Evolutionary conservation across 2,113 vertebrate species (phyloP), one percentile per base, ranked within the genome.

Genomic region (Nerophis lumbriciformis): DNA sequence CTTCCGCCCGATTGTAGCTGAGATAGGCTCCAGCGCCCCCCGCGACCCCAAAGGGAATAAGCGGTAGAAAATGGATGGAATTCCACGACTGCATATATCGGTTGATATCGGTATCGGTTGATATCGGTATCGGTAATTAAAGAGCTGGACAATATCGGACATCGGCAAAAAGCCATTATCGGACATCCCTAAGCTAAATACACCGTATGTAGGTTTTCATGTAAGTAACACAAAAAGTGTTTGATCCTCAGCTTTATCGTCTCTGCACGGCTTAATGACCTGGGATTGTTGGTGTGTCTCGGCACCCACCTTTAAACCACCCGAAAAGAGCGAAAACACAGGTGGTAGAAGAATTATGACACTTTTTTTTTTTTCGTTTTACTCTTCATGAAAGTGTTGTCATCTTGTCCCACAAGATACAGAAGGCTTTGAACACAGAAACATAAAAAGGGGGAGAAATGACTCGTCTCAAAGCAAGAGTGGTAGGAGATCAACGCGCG

Each of bases 371-470:
- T 59, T 55, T 19, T 44, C 12, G 58, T 44, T 73, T 75, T 71
- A 64, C 58, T 69, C 59, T 73, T 66, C 73, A 63, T 77, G 65
- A 85, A 83, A 83, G 63, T 39, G 38, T 69, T 83, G 77, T 82
- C 78, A 70, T 67, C 69, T 49, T 75, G 65, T 78, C 69, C 65
- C 63, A 51, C 55, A 73, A 68, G 72, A 69, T 66, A 64, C 66
- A 61, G 49, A 69, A 67, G 59, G 68, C 68, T 86, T 82, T 81
- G 64, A 86, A 74, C 42, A 69, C 37, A 11, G 37, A 15, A 63
- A 81, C 75, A 86, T 88, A 69, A 88, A 88, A 85, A 69, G 71
- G 69, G 38, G 3, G n/a, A 13, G 53, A 63, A 78, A 74, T 66
- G 68, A 64, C 68, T 78, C 56, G 35, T 47, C 53, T 36, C 38